phyloP scores from a whole-genome alignment of 2,888 invertebrate species.

The Ectemnius lituratus region DNA sequence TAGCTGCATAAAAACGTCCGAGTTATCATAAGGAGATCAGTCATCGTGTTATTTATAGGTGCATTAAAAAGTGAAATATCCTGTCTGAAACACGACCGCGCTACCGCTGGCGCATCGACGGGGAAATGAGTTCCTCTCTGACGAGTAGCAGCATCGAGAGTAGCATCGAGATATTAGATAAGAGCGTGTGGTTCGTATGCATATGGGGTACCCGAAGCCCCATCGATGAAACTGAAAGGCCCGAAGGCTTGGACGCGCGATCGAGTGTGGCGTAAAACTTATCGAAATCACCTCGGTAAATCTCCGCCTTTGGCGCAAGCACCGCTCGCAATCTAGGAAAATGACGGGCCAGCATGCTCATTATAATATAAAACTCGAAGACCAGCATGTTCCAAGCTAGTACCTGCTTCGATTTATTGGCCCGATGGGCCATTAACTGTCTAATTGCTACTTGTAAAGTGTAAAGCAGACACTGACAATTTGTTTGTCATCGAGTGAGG shows the following conservation, averaged over 20 bases:
- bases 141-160: constrained; percentile 19
- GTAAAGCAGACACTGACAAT: background rate
- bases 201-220: constrained; percentile 25
- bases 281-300: constrained; percentile 11
- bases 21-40: constrained; percentile 49
- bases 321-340: background rate
- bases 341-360: background rate
- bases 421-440: no score
- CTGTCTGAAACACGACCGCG: constrained; percentile 8
- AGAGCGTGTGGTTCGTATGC: constrained; percentile 44
- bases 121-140: constrained; percentile 38
- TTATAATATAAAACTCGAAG: background rate
- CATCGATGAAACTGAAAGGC: constrained; percentile 10
- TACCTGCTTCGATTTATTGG: no score
- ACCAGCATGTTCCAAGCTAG: no score
- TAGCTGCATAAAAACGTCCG: constrained; percentile 9
- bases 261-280: constrained; percentile 26
- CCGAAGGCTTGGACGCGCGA: constrained; percentile 1
- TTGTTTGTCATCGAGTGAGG: background rate
- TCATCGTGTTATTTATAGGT: constrained; percentile 48
- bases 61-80: constrained; percentile 34
- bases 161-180: constrained; percentile 43
- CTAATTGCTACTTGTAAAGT: no score
- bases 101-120: background rate
- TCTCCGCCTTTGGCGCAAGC: background rate